Base-by-base conservation (phyloP, 1,140 invertebrate genomes). In the Drosophila kikkawai region DNA sequence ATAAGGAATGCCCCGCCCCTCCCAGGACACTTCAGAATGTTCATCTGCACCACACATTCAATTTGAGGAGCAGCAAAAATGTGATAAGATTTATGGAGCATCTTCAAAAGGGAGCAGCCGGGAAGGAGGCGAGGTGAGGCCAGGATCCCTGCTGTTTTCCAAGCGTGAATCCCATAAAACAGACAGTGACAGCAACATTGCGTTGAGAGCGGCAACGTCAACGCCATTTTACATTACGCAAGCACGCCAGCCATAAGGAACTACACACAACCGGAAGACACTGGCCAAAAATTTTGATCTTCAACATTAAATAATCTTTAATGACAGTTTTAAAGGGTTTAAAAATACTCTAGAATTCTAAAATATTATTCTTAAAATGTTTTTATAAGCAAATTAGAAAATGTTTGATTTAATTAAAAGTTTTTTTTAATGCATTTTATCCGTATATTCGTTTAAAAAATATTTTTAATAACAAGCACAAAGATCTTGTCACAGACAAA, bases 1-100 rank as follows among this genome's bases (percentile, higher is more conserved):
- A 68, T 57, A 26, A 42, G 51, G 47, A 42, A 6, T 51, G 19
- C 60, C 60, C 36, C 59, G 29, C 64, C 63, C 37, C 26, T 29
- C 15, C 19, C 8, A 19, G 17, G 36, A n/a, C 69, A 73, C 69
- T 73, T 73, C 44, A 71, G 32, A 59, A 73, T 76, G 74, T 53
- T 76, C 75, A 61, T 77, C 60, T 77, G 74, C 73, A 67, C 58
- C 42, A 76, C 80, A 77, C 67, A 75, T 80, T 87, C 66, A 83
- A 86, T 77, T 86, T 80, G 59, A 66, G 70, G 48, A 79, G 64
- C 66, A 56, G 64, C 68, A 59, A 78, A 71, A 85, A 78, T 80
- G 76, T 74, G 63, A 83, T 77, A 70, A 70, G 84, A 86, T 86
- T 87, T 86, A 86, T 77, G 80, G 63, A 42, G 59, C 36, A 56